phyloP scores from a whole-genome alignment of 2,888 invertebrate genomes.

The Eupeodes luniger region DNA sequence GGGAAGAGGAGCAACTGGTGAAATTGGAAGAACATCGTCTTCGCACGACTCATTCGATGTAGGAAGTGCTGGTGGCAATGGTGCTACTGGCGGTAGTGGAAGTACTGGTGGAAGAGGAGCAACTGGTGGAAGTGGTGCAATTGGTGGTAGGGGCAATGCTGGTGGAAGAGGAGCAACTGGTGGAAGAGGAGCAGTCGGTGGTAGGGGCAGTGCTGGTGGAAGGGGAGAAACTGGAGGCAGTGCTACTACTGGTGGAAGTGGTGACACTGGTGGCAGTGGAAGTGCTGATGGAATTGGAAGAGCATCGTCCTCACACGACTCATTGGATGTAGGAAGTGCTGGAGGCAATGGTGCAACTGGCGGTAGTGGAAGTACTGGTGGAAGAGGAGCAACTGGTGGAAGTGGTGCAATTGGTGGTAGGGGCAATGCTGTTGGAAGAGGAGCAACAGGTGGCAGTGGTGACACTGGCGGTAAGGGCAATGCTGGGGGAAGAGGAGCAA shows the following conservation, averaged over 20 bases:
- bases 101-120: background rate
- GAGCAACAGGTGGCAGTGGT: background rate
- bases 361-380: too few species aligned
- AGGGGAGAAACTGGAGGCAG: background rate
- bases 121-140: background rate
- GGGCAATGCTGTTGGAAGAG: conserved; percentile 1
- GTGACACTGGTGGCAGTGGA: too few species aligned
- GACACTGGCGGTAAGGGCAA: too few species aligned
- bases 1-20: background rate
- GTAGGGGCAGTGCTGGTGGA: background rate
- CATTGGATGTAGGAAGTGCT: too few species aligned
- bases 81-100: too few species aligned
- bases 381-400: background rate
- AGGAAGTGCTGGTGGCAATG: too few species aligned
- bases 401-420: background rate
- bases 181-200: background rate
- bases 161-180: background rate
- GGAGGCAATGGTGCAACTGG: too few species aligned
- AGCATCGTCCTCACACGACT: too few species aligned
- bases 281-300: too few species aligned
- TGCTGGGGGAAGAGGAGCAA: too few species aligned
- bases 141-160: background rate
- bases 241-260: background rate
- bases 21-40: too few species aligned
- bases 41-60: too few species aligned